A percentile compares a stretch with the other conserved stretches of the same genome.
These are phyloP conservation scores for Molossus alvarezi DNA, from an alignment of 2,797 vertebrate species.

Conservation along the genomic window DNA sequence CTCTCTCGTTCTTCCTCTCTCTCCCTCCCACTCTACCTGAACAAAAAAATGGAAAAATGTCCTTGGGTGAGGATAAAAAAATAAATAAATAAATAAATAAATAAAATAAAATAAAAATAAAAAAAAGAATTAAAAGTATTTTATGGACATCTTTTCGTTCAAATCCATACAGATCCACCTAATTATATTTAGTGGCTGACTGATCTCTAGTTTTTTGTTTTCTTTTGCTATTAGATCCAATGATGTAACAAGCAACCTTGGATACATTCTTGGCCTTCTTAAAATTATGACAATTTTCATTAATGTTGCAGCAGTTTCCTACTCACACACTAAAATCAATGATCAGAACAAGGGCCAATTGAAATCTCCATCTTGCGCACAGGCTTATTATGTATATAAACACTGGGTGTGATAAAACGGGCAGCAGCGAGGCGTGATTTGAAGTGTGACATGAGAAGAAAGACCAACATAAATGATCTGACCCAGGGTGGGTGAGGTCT, in stretches of 20 bases:
- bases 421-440: neutral
- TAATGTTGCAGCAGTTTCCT: neutral
- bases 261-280: neutral
- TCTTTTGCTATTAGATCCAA: neutral
- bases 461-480: too few species aligned
- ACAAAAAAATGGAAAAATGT: too few species aligned
- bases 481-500: neutral
- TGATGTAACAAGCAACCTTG: neutral
- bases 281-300: neutral
- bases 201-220: conserved; percentile 15
- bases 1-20: too few species aligned
- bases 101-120: too few species aligned
- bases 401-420: neutral
- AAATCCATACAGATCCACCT: neutral
- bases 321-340: neutral
- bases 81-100: too few species aligned
- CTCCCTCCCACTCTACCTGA: too few species aligned
- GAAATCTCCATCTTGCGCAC: neutral
- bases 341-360: neutral
- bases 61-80: too few species aligned
- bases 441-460: neutral
- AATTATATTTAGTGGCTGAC: neutral
- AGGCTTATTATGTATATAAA: neutral
- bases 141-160: neutral
- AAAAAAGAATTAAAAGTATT: neutral